Conservation (phyloP, 2,113 vertebrate genomes). For the Plecotus auritus region DNA sequence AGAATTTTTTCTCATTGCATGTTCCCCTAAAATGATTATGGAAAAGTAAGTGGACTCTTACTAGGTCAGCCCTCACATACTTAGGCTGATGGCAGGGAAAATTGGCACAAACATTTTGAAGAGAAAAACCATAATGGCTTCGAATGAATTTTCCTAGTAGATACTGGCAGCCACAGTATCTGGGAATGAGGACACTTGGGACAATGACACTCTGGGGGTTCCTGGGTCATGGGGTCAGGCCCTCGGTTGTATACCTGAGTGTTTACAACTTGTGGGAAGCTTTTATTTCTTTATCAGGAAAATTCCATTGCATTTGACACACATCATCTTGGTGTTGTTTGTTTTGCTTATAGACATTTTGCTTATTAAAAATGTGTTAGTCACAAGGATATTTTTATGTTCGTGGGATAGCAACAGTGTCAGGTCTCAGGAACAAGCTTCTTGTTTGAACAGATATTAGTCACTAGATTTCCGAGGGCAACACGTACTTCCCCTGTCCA, state of each 20-base stretch:
- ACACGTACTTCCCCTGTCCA: not conserved
- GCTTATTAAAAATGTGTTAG: not conserved
- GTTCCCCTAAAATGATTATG: not conserved
- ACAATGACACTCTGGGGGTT: fast-evolving
- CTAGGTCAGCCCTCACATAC: too few species aligned
- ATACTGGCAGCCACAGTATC: not conserved
- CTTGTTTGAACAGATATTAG: not conserved
- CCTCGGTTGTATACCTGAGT: not conserved
- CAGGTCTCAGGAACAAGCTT: not conserved
- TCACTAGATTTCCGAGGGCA: not conserved
- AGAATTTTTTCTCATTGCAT: not conserved
- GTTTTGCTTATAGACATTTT: not conserved
- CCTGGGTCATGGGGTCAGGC: fast-evolving
- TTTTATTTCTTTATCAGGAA: not conserved
- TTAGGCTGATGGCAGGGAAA: not conserved
- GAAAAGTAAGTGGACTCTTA: not conserved
- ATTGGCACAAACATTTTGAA: not conserved
- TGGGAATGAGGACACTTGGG: not conserved
- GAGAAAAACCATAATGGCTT: not conserved
- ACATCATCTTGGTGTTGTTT: not conserved
- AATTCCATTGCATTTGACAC: not conserved
- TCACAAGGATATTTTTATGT: not conserved
- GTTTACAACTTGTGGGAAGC: not conserved
- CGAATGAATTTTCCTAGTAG: too few species aligned
- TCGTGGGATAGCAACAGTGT: fast-evolving